Evolutionary conservation across 2,888 invertebrate genomes (phyloP), one percentile per base, ranked within the genome.

Genomic region (Lissocephala sabroskyi): DNA sequence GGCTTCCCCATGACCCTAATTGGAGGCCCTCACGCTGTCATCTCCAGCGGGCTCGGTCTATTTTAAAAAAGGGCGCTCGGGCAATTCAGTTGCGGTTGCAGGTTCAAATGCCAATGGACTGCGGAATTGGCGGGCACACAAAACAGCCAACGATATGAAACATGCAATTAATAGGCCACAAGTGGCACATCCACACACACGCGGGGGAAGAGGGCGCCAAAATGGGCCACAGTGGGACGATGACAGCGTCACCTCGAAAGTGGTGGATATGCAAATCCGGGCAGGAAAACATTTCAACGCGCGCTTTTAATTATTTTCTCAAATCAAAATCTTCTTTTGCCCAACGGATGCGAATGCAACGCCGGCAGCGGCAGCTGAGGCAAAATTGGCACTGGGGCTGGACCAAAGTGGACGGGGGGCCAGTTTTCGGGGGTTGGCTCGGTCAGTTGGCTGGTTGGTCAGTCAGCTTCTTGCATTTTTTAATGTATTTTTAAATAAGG

Each of bases 401-500:
- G n/a, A n/a, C n/a, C n/a, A n/a, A n/a, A n/a, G n/a, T n/a, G n/a
- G n/a, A n/a, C n/a, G n/a, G n/a, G n/a, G n/a, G n/a, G n/a, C n/a
- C 37, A 28, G 35, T 47, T 49, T 71, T 56, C 33, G 63, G 57
- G 53, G 60, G 56, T 64, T 67, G 63, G 57, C 45, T 47, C n/a
- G n/a, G n/a, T n/a, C n/a, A n/a, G n/a, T n/a, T n/a, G n/a, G n/a
- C 55, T 42, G 44, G 44, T 49, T 55, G 51, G 46, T 54, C 39
- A 49, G 62, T 52, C 68, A 70, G 76, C 76, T 76, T 70, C 77
- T 70, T 74, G 75, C 75, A 71, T 77, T 77, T 77, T 77, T 73
- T 77, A 71, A 73, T 73, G 71, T 75, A 77, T 74, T 73, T 73
- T 73, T 73, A 73, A 73, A 77, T 77, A 73, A 77, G 71, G 71